Evolutionary conservation across 2,113 vertebrate genomes (phyloP).

Genomic region (Electrona antarctica): DNA sequence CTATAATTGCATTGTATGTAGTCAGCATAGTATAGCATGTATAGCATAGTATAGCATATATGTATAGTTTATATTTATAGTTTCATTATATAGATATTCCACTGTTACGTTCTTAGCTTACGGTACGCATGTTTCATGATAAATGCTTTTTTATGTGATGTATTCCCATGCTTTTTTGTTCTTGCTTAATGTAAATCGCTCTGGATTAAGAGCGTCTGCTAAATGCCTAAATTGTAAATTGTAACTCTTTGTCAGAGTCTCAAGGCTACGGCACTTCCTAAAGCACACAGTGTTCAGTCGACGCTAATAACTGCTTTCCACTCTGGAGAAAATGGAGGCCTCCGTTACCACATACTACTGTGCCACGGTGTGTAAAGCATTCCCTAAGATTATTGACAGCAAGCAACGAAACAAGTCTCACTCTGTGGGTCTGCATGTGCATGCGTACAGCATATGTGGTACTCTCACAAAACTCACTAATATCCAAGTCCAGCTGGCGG

Average conservation of each 20-base stretch:
- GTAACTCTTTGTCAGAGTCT: slow-evolving; percentile 11
- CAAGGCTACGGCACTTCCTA: slow-evolving; percentile 9
- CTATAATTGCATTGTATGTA: no score
- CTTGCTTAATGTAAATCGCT: no score
- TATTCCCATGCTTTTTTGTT: no score
- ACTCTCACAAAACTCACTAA: slow-evolving; percentile 25
- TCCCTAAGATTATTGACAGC: slow-evolving; percentile 48
- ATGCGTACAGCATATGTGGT: background rate
- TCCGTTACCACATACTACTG: slow-evolving; percentile 27
- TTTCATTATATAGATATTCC: no score
- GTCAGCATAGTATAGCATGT: no score
- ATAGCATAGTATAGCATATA: no score
- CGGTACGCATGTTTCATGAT: no score
- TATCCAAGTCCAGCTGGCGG: slow-evolving; percentile 57
- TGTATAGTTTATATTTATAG: no score
- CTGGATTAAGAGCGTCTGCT: no score
- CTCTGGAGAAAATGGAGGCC: slow-evolving; percentile 18
- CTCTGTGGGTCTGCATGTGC: background rate
- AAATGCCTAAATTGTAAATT: no score
- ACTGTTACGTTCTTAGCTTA: no score
- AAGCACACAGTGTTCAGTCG: background rate
- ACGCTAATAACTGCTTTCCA: slow-evolving; percentile 4
- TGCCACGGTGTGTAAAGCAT: slow-evolving; percentile 2
- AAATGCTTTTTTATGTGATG: no score
- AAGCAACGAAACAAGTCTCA: slow-evolving; percentile 45